phyloP scores from a whole-genome alignment of 2,113 vertebrate genomes.

The Pogonocichla stellata region DNA sequence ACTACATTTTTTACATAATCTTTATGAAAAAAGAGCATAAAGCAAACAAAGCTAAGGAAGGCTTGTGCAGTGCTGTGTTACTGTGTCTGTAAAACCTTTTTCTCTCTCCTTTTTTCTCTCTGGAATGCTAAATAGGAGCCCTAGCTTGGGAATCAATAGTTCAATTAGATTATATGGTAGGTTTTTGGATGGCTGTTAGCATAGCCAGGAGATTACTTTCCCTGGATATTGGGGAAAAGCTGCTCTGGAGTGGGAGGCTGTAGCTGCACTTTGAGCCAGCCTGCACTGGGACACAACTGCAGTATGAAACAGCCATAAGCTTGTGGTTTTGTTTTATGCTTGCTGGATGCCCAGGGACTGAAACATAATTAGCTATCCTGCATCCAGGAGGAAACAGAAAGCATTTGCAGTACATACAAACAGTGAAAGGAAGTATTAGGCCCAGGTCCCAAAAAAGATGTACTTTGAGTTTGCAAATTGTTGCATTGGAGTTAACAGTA shows the following conservation, averaged over 20 bases:
- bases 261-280: background rate
- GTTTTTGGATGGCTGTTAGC: slow-evolving; percentile 63
- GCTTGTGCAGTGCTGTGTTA: background rate
- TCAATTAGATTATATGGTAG: slow-evolving; percentile 76
- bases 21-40: slow-evolving; percentile 59
- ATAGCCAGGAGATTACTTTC: slow-evolving; percentile 69
- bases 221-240: slow-evolving; percentile 29
- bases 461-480: slow-evolving; percentile 26
- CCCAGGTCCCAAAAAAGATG: slow-evolving; percentile 20
- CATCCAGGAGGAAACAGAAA: slow-evolving; percentile 30
- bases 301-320: background rate
- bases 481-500: slow-evolving; percentile 16
- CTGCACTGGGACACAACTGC: slow-evolving; percentile 3
- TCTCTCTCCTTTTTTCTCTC: slow-evolving; percentile 54
- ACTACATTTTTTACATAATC: slow-evolving; percentile 40
- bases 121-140: slow-evolving; percentile 74
- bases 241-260: slow-evolving; percentile 1
- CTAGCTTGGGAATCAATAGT: slow-evolving; percentile 74
- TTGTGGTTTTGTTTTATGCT: slow-evolving; percentile 40
- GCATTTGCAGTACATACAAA: slow-evolving; percentile 25
- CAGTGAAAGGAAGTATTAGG: slow-evolving; percentile 37
- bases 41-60: slow-evolving; percentile 47
- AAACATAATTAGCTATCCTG: slow-evolving; percentile 28
- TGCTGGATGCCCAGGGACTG: slow-evolving; percentile 29
- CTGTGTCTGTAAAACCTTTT: slow-evolving; percentile 17